Evolutionary conservation across 2,113 vertebrate genomes (phyloP).

Genomic region (Oostethus manadensis): DNA sequence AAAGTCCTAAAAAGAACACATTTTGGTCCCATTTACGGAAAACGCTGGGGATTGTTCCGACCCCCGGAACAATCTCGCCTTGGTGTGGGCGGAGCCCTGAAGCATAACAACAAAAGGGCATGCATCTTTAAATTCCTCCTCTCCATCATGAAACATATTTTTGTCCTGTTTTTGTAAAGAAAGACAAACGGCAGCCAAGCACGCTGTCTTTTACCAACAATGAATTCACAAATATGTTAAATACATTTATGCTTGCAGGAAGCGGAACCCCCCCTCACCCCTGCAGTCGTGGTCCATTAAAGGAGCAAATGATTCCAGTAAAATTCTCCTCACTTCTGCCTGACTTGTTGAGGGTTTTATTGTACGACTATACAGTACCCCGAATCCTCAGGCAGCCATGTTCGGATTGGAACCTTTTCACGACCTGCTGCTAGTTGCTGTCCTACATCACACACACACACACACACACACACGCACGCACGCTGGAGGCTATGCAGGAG

Average conservation of each 20-base stretch:
- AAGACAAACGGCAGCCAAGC: neutral
- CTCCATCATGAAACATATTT: conserved; percentile 1
- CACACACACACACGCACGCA: too few relatives aligned
- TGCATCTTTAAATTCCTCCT: neutral
- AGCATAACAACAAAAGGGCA: neutral
- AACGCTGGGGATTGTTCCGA: too few relatives aligned
- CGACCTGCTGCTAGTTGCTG: too few relatives aligned
- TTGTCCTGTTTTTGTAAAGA: neutral
- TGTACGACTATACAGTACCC: too few relatives aligned
- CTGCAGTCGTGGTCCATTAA: conserved; percentile 5
- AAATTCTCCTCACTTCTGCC: conserved; percentile 4
- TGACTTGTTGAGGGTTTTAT: neutral
- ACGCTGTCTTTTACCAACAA: neutral
- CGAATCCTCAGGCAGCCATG: too few relatives aligned
- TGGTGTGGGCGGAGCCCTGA: neutral
- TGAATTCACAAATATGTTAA: neutral
- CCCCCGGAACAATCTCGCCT: too few relatives aligned
- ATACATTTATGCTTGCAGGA: neutral
- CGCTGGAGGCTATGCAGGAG: too few relatives aligned
- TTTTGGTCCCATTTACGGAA: too few relatives aligned
- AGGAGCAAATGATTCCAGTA: conserved; percentile 2
- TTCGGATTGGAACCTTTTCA: too few relatives aligned
- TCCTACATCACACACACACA: too few relatives aligned
- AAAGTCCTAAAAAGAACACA: too few relatives aligned
- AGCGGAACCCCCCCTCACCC: neutral